phyloP scores from a whole-genome alignment of 2,888 invertebrate species.

The Empis stercorea region DNA sequence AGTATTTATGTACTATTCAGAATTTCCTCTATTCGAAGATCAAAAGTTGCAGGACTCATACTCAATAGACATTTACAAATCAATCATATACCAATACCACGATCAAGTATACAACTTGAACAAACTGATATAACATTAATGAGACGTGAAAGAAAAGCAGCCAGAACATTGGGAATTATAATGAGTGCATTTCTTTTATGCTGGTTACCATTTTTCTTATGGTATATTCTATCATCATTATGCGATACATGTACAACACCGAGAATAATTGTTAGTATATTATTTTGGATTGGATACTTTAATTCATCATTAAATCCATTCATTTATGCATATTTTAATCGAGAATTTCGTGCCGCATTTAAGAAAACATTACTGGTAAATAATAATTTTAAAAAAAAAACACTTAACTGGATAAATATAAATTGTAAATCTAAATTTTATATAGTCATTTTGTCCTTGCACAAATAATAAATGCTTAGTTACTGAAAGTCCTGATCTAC shows the following conservation, averaged over 20 bases:
- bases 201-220: slow-evolving; percentile 91
- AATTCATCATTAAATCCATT: slow-evolving; percentile 93
- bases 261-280: slow-evolving; percentile 70
- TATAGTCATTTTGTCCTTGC: slow-evolving; percentile 36
- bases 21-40: slow-evolving; percentile 48
- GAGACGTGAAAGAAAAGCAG: slow-evolving; percentile 80
- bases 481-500: slow-evolving; percentile 35
- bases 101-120: slow-evolving; percentile 54
- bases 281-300: slow-evolving; percentile 97
- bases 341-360: slow-evolving; percentile 92
- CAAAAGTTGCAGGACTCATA: slow-evolving; percentile 75
- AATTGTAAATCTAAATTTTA: too few relatives aligned
- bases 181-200: slow-evolving; percentile 92
- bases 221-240: slow-evolving; percentile 73
- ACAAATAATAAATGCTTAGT: slow-evolving; percentile 34
- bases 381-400: too few relatives aligned
- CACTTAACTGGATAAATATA: too few relatives aligned
- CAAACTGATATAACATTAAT: slow-evolving; percentile 73
- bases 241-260: slow-evolving; percentile 72
- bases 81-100: slow-evolving; percentile 69
- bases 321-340: slow-evolving; percentile 94
- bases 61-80: slow-evolving; percentile 81
- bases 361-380: slow-evolving; percentile 63
- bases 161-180: slow-evolving; percentile 87
- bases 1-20: too few relatives aligned